These are phyloP conservation scores for Lathamus discolor DNA, from an alignment of 2,113 vertebrate species.

Conservation along the genomic window DNA sequence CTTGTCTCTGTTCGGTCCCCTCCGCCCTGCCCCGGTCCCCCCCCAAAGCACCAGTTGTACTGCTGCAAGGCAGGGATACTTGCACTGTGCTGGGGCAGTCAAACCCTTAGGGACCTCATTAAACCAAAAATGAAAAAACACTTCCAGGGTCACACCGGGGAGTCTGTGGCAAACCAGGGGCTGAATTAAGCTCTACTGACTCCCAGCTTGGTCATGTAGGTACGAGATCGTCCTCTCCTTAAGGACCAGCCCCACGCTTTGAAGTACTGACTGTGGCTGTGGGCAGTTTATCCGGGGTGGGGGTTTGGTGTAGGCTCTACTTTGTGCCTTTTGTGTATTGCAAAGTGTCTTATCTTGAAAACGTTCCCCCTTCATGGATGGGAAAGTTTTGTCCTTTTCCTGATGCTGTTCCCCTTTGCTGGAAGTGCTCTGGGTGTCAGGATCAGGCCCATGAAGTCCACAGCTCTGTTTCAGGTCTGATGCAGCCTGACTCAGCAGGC, in stretches of 20 bases:
- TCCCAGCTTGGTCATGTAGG: background rate
- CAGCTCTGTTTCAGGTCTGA: background rate
- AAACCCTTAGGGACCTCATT: background rate
- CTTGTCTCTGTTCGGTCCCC: fast-evolving
- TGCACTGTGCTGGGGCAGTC: no score
- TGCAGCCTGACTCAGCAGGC: constrained; percentile 14
- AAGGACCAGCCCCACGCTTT: background rate
- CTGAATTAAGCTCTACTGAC: background rate
- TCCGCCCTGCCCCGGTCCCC: fast-evolving
- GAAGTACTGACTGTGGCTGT: background rate
- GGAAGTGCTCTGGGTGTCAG: background rate
- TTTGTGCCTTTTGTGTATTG: background rate
- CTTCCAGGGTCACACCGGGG: background rate
- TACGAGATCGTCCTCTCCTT: background rate
- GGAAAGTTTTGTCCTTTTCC: background rate
- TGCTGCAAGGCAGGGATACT: background rate
- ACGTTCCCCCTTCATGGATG: background rate
- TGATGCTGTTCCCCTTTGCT: background rate
- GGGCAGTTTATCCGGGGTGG: background rate
- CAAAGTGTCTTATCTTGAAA: background rate
- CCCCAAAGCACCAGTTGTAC: background rate
- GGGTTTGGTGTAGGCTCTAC: background rate
- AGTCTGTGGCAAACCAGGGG: background rate
- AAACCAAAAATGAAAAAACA: background rate
- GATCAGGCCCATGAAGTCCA: fast-evolving